phyloP scores from a whole-genome alignment of 92 coral and sea anemone genomes.

The Palythoa grandis region DNA sequence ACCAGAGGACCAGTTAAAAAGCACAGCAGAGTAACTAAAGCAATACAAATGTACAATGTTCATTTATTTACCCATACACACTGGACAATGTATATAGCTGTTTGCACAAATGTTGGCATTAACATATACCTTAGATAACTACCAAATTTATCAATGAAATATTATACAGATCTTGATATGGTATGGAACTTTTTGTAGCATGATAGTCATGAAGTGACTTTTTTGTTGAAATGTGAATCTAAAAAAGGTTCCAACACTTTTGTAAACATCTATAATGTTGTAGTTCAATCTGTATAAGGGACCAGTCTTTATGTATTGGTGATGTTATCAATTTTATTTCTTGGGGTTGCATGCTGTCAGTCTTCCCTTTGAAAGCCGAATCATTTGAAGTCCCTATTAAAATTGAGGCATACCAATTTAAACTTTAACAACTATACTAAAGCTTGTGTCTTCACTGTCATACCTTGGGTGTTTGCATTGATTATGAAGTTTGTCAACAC shows the following conservation, averaged over 20 bases:
- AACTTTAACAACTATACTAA: constrained; percentile 11
- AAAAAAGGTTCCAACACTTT: neutral
- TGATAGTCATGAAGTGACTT: neutral
- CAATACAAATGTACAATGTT: too few relatives aligned
- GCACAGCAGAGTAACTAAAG: too few relatives aligned
- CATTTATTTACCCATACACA: too few relatives aligned
- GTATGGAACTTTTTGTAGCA: neutral
- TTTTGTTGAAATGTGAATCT: neutral
- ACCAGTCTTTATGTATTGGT: neutral
- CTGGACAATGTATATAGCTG: too few relatives aligned
- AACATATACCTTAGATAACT: too few relatives aligned
- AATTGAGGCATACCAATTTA: constrained; percentile 6
- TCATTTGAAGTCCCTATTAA: neutral
- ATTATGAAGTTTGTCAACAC: constrained; percentile 36
- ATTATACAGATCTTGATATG: neutral
- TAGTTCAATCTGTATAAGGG: constrained; percentile 2
- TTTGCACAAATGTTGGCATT: too few relatives aligned
- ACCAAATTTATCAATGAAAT: too few relatives aligned
- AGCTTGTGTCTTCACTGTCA: constrained; percentile 5
- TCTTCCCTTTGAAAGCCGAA: neutral
- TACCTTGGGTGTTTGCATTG: constrained; percentile 11
- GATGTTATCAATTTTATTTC: constrained; percentile 6
- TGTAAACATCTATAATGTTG: neutral
- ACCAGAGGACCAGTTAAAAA: too few relatives aligned
- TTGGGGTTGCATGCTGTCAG: neutral